These are phyloP conservation scores for Drosophila trichaetosa DNA, from an alignment of 2,888 invertebrate species.

Conservation along the genomic window DNA sequence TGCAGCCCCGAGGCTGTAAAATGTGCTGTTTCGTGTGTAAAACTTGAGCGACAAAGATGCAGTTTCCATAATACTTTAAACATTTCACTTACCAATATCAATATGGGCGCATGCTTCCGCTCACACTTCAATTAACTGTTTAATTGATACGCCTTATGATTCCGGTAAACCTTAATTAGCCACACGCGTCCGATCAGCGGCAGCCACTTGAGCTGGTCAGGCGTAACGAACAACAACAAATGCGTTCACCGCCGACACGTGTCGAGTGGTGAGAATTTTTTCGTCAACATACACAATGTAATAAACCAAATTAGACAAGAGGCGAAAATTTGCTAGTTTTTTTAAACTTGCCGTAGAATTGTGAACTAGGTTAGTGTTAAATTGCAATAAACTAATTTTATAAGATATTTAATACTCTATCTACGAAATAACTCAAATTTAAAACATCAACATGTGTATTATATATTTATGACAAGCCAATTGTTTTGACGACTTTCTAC, in stretches of 20 bases:
- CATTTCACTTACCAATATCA: slow-evolving; percentile 15
- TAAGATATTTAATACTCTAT: neutral
- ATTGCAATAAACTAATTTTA: neutral
- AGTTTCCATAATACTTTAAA: slow-evolving; percentile 28
- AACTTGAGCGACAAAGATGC: slow-evolving; percentile 19
- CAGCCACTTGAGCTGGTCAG: slow-evolving; percentile 52
- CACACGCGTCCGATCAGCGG: slow-evolving; percentile 60
- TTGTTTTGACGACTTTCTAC: neutral
- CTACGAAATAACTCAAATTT: neutral
- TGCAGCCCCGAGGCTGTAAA: slow-evolving; percentile 21
- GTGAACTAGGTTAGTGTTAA: neutral
- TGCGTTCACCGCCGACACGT: slow-evolving; percentile 49
- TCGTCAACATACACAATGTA: slow-evolving; percentile 12
- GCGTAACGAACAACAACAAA: slow-evolving; percentile 29
- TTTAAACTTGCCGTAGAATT: neutral
- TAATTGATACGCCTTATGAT: slow-evolving; percentile 72
- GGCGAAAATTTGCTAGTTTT: neutral
- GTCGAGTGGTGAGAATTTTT: slow-evolving; percentile 55
- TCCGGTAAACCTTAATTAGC: slow-evolving; percentile 54
- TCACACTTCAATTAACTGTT: slow-evolving; percentile 62
- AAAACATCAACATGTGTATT: neutral
- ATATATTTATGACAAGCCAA: neutral
- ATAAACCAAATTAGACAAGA: slow-evolving; percentile 1
- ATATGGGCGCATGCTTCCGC: slow-evolving; percentile 15
- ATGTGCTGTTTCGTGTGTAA: neutral